Percentiles rank a stretch among this genome's conserved stretches.
These are phyloP conservation scores for Thumatha senex DNA, from an alignment of 2,888 invertebrate species.

Conservation along the genomic window DNA sequence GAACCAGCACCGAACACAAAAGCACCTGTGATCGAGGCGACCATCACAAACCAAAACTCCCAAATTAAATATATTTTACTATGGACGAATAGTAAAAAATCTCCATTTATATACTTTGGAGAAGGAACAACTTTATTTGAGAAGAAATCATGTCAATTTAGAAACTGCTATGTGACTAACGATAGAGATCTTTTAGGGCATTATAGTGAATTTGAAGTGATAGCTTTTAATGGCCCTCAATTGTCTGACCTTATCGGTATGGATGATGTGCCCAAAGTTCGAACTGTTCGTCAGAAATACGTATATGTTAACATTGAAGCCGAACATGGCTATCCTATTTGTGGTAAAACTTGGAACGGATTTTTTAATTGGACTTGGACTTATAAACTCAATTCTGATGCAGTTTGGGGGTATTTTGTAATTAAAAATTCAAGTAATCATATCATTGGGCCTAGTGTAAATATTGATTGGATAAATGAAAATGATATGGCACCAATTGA, in stretches of 20 bases:
- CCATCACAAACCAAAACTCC: background rate
- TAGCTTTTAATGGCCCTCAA: slow-evolving; percentile 62
- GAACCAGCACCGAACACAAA: background rate
- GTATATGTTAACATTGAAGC: slow-evolving; percentile 64
- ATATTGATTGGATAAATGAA: slow-evolving; percentile 47
- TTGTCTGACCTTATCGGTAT: slow-evolving; percentile 26
- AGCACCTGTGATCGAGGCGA: background rate
- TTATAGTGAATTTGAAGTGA: slow-evolving; percentile 53
- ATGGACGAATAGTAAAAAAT: slow-evolving; percentile 54
- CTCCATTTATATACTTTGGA: slow-evolving; percentile 55
- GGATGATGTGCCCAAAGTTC: slow-evolving; percentile 42
- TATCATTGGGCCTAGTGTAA: slow-evolving; percentile 49
- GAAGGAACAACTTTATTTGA: slow-evolving; percentile 52
- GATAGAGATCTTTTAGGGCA: slow-evolving; percentile 45
- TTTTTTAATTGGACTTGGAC: slow-evolving; percentile 76
- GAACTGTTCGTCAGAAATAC: slow-evolving; percentile 55
- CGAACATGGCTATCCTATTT: slow-evolving; percentile 53
- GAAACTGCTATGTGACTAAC: slow-evolving; percentile 62
- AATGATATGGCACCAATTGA: slow-evolving; percentile 42
- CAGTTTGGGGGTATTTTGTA: slow-evolving; percentile 57
- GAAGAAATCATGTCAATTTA: slow-evolving; percentile 52
- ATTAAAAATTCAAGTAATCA: slow-evolving; percentile 47
- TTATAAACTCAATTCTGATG: slow-evolving; percentile 61
- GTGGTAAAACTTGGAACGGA: slow-evolving; percentile 45
- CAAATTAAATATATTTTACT: slow-evolving; percentile 55